phyloP scores from a whole-genome alignment of 2,797 vertebrate genomes.

The Tokudaia muenninki region DNA sequence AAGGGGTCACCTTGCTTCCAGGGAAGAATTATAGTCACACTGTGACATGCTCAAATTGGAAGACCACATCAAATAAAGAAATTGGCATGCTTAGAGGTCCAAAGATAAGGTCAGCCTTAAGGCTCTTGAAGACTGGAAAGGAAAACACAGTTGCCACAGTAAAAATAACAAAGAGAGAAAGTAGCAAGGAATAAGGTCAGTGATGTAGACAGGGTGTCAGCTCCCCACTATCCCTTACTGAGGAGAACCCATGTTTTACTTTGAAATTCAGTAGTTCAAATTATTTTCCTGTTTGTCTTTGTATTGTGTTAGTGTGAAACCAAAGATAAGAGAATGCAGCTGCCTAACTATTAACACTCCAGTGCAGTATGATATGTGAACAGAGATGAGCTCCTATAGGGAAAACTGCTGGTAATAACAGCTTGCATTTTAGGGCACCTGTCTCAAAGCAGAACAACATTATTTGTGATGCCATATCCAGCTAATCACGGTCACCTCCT shows the following conservation, averaged over 20 bases:
- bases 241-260: not conserved
- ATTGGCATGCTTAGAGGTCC: not conserved
- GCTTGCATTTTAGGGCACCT: slow-evolving; percentile 36
- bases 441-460: slow-evolving; percentile 49
- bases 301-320: not conserved
- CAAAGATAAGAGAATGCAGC: slow-evolving; percentile 13
- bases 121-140: not conserved
- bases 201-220: not conserved
- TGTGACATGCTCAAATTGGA: not conserved
- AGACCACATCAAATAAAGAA: not conserved
- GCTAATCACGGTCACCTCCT: not conserved
- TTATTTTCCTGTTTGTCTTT: slow-evolving; percentile 37
- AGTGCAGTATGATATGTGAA: not conserved
- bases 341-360: slow-evolving; percentile 27
- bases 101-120: not conserved
- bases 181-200: too few relatives aligned
- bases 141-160: not conserved
- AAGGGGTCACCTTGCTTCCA: not conserved
- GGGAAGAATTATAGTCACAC: not conserved
- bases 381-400: slow-evolving; percentile 44
- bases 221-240: not conserved
- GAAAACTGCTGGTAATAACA: slow-evolving; percentile 59
- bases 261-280: not conserved
- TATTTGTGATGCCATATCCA: not conserved
- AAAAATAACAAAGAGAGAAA: not conserved